Conservation (phyloP, 2,113 vertebrate genomes). For the Hippocampus zosterae region DNA sequence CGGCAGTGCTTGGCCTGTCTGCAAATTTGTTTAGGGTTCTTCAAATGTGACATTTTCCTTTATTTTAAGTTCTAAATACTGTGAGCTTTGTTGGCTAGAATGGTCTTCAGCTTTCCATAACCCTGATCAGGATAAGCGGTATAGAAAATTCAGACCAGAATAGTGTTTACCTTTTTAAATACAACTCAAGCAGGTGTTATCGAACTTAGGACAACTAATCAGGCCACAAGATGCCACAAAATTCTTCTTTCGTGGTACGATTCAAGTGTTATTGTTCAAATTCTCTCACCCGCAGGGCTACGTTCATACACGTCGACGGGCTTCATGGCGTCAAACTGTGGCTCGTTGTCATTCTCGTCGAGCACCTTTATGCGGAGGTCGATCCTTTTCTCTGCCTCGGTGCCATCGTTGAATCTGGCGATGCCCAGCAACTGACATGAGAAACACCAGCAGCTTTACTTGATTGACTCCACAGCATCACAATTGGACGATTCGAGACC, state of each 20-base stretch:
- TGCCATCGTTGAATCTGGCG: conserved; percentile 22
- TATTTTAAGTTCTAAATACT: too few relatives aligned
- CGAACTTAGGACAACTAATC: too few relatives aligned
- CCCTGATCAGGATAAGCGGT: neutral
- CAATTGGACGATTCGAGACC: neutral
- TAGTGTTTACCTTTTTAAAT: too few relatives aligned
- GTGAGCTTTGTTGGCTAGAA: too few relatives aligned
- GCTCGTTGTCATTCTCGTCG: conserved; percentile 68
- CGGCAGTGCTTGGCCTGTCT: neutral
- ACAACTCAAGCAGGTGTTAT: too few relatives aligned
- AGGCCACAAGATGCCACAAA: too few relatives aligned
- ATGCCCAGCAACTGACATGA: conserved; percentile 58
- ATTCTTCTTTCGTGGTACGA: too few relatives aligned
- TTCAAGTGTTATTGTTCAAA: neutral
- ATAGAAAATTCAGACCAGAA: neutral
- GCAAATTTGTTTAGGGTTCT: too few relatives aligned
- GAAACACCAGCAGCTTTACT: neutral
- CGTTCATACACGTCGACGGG: conserved; percentile 40
- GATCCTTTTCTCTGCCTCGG: conserved; percentile 41
- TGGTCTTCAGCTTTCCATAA: too few relatives aligned
- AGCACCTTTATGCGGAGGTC: conserved; percentile 56
- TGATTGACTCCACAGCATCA: neutral
- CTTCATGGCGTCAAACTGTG: conserved; percentile 31
- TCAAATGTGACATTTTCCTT: too few relatives aligned
- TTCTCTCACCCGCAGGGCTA: conserved; percentile 38